These are phyloP conservation scores for Hippopotamyrus pictus DNA, from an alignment of 2,797 vertebrate genomes.

Conservation along the genomic window DNA sequence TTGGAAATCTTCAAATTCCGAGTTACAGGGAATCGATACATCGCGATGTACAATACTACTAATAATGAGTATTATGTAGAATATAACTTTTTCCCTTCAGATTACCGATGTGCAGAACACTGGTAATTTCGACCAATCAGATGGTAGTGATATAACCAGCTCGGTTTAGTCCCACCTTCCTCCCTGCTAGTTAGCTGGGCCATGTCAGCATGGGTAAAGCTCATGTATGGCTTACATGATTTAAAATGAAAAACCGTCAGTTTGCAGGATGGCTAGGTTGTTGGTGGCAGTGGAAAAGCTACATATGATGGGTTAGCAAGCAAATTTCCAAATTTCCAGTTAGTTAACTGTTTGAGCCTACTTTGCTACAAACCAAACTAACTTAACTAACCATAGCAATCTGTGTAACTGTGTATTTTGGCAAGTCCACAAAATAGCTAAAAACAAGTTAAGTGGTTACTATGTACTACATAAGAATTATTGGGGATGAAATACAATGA, in stretches of 20 bases:
- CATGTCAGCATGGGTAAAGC: not conserved
- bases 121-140: not conserved
- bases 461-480: not conserved
- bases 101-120: not conserved
- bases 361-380: not conserved
- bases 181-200: not conserved
- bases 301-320: not conserved
- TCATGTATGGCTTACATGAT: not conserved
- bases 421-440: not conserved
- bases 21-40: not conserved
- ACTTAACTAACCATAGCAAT: not conserved
- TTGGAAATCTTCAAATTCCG: not conserved
- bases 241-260: not conserved
- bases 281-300: not conserved
- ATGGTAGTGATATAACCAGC: not conserved
- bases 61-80: not conserved
- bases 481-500: not conserved
- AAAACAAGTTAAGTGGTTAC: not conserved
- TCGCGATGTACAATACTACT: not conserved
- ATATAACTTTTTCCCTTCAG: not conserved
- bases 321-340: not conserved
- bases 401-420: not conserved
- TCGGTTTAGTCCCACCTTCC: not conserved
- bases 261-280: not conserved
- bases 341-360: not conserved